Evolutionary conservation across 2,888 invertebrate genomes (phyloP).

Genomic region (Cistogaster globosa): DNA sequence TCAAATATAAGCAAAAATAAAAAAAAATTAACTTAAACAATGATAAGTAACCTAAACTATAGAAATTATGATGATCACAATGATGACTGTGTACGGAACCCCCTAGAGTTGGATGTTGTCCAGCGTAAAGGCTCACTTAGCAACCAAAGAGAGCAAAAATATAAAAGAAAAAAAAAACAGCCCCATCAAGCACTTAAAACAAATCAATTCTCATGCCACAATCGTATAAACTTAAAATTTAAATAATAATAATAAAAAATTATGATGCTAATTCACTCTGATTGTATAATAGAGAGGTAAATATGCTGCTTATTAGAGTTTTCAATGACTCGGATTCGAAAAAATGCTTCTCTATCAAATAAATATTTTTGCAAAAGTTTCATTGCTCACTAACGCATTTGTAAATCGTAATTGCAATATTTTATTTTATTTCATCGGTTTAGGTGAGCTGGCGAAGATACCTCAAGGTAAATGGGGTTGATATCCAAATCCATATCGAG

Average conservation of each 20-base stretch:
- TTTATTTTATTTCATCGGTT: no score
- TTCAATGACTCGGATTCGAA: not conserved
- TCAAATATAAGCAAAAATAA: constrained; percentile 18
- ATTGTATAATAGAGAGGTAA: constrained; percentile 12
- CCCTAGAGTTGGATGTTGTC: constrained; percentile 12
- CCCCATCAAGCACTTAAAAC: constrained; percentile 61
- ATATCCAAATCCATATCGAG: no score
- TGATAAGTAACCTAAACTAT: constrained; percentile 26
- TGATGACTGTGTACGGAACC: constrained; percentile 5
- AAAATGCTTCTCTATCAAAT: no score
- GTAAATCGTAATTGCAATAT: no score
- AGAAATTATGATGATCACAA: constrained; percentile 24
- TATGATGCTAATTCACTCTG: not conserved
- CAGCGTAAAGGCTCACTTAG: constrained; percentile 1
- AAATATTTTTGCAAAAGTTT: no score
- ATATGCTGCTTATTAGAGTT: not conserved
- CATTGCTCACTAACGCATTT: no score
- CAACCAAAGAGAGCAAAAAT: constrained; percentile 20
- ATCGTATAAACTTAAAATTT: constrained; percentile 23
- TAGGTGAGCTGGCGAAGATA: no score
- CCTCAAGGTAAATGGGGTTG: no score
- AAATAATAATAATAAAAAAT: no score
- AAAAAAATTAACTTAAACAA: constrained; percentile 44
- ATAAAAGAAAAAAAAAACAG: not conserved
- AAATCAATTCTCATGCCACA: constrained; percentile 61